Evolutionary conservation across 2,888 invertebrate species (phyloP), one percentile per base, ranked within the genome.

Genomic region (Athrips mouffetella): DNA sequence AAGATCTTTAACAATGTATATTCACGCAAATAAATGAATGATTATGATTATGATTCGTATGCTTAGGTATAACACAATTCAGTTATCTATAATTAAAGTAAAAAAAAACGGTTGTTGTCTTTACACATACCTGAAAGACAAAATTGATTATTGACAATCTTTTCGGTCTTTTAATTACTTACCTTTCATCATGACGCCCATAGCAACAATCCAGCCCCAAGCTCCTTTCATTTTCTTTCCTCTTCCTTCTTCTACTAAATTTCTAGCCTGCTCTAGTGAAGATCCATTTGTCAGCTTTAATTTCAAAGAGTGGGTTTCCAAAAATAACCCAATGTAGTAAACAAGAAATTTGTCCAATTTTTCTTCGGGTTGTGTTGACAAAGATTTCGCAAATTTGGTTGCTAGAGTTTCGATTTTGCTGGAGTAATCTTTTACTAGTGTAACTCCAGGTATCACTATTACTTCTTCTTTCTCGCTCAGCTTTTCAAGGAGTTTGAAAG

Each of bases 271-370:
- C 39, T 89, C 89, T n/a, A 89, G 84, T 1, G 90, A 83, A 41
- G 80, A 74, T 10, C 90, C 88, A 63, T 93, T 91, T 63, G 93
- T 82, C 11, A 94, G 82, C 61, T 91, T 91, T 52, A 94, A 86
- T 46, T 92, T 91, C 55, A 94, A 80, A 0, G 92, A 91, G 60
- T 94, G 93, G 10, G 91, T 92, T 70, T 91, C 92, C 44, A 94
- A 69, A 58, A 94, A 93, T 39, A 89, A 90, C 15, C 91, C 91
- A 30, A 94, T 76, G 63, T 92, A 92, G 58, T 91, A 92, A 57
- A 93, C 65, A 27, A 95, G 88, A 60, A 91, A 93, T 8, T 92
- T 93, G 67, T 94, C 94, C 47, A 94, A 74, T 10, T 92, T 89
- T 10, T 92, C 92, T 62, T 92, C 92, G 1, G 92, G 90, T 64